phyloP scores from a whole-genome alignment of 2,888 invertebrate species.

The Ophioninae sp. region DNA sequence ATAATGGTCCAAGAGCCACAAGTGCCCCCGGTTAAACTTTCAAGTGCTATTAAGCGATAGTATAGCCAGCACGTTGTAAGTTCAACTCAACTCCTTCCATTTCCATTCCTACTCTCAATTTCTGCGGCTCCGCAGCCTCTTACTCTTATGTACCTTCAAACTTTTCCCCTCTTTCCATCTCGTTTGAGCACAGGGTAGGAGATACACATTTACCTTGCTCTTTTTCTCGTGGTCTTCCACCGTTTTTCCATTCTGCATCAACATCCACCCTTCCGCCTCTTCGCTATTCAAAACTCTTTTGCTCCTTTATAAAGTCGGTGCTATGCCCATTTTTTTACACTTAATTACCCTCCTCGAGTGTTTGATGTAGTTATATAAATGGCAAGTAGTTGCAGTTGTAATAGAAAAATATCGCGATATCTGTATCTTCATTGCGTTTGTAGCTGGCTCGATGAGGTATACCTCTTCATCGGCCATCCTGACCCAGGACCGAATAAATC shows the following conservation, averaged over 20 bases:
- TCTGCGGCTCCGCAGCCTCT: slow-evolving; percentile 29
- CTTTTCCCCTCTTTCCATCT: slow-evolving; percentile 23
- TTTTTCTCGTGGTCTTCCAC: slow-evolving; percentile 23
- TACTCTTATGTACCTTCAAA: slow-evolving; percentile 40
- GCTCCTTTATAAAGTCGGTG: slow-evolving; percentile 13
- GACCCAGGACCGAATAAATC: too few species aligned
- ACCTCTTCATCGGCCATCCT: too few species aligned
- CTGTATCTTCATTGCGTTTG: not conserved
- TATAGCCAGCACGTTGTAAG: slow-evolving; percentile 64
- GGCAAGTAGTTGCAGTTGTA: not conserved
- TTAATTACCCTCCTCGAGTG: slow-evolving; percentile 5
- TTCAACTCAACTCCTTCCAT: slow-evolving; percentile 59
- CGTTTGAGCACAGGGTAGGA: slow-evolving; percentile 8
- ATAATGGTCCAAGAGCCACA: slow-evolving; percentile 71
- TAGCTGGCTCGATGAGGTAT: not conserved
- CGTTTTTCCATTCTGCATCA: slow-evolving; percentile 11
- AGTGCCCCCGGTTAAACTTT: slow-evolving; percentile 75
- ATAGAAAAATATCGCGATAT: not conserved
- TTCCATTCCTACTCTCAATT: slow-evolving; percentile 23
- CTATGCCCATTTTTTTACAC: slow-evolving; percentile 16
- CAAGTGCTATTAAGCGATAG: slow-evolving; percentile 72
- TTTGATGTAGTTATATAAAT: slow-evolving; percentile 4
- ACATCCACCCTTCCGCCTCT: slow-evolving; percentile 32
- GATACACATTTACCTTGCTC: slow-evolving; percentile 35
- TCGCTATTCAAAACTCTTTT: slow-evolving; percentile 26